Evolutionary conservation across 2,113 vertebrate species (phyloP).

Genomic region (Mirounga angustirostris): DNA sequence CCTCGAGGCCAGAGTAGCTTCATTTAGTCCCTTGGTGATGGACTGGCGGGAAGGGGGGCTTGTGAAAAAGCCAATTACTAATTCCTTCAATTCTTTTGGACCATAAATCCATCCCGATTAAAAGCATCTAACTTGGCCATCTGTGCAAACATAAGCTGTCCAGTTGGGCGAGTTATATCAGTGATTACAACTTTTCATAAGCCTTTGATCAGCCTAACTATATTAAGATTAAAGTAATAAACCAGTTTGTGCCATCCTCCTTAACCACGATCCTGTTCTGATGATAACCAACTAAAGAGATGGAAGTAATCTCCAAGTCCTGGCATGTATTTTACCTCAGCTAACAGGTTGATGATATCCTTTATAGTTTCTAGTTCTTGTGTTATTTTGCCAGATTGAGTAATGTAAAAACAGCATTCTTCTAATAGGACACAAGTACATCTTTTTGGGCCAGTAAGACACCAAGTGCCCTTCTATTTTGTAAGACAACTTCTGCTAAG

Average conservation of each 20-base stretch:
- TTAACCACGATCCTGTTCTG: neutral
- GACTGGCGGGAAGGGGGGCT: neutral
- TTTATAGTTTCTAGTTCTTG: neutral
- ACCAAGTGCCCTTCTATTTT: neutral
- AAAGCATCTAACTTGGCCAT: neutral
- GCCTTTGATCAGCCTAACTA: neutral
- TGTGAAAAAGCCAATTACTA: neutral
- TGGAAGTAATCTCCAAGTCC: neutral
- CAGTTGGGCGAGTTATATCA: neutral
- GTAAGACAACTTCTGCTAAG: neutral
- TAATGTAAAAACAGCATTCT: neutral
- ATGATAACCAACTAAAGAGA: neutral
- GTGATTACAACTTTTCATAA: neutral
- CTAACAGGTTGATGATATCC: neutral
- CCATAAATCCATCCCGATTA: neutral
- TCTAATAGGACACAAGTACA: neutral
- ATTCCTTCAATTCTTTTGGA: neutral
- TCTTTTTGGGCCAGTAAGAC: neutral
- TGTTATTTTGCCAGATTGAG: neutral
- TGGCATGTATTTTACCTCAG: neutral
- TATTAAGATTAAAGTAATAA: neutral
- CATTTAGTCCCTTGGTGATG: neutral
- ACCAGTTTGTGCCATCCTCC: neutral
- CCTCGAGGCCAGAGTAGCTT: neutral
- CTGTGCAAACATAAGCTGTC: neutral